Evolutionary conservation across 2,797 vertebrate species (phyloP).

Genomic region (Salarias fasciatus): DNA sequence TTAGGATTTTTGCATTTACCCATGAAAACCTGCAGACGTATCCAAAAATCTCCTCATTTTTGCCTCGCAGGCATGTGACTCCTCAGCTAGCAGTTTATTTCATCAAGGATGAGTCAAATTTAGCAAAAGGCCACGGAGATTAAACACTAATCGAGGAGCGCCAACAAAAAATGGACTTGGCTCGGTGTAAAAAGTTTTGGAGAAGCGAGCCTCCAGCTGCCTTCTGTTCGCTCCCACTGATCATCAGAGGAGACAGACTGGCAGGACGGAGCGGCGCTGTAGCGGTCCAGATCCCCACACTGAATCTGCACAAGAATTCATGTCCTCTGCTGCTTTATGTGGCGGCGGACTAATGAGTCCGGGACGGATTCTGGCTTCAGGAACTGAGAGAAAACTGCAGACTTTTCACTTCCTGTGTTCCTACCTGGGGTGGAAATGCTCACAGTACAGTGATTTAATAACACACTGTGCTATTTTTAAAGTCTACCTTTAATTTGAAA

Average conservation of each 20-base stretch:
- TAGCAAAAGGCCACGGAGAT: slow-evolving; percentile 53
- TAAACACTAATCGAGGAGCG: slow-evolving; percentile 43
- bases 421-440: slow-evolving; percentile 21
- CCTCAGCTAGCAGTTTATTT: slow-evolving; percentile 55
- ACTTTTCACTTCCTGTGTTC: slow-evolving; percentile 18
- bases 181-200: slow-evolving; percentile 38
- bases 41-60: slow-evolving; percentile 32
- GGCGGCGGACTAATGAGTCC: slow-evolving; percentile 60
- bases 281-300: slow-evolving; percentile 49
- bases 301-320: slow-evolving; percentile 32
- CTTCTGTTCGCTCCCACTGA: slow-evolving; percentile 69
- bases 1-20: background rate
- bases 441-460: slow-evolving; percentile 3
- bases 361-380: slow-evolving; percentile 25
- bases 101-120: slow-evolving; percentile 58
- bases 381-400: slow-evolving; percentile 15
- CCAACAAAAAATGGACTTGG: slow-evolving; percentile 63
- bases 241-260: slow-evolving; percentile 65
- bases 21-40: slow-evolving; percentile 21
- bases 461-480: too few species aligned
- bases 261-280: slow-evolving; percentile 45
- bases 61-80: slow-evolving; percentile 21
- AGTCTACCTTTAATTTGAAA: too few species aligned
- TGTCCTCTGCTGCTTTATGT: slow-evolving; percentile 38
- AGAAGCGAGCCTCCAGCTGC: slow-evolving; percentile 46